Conservation (phyloP, 1,140 invertebrate genomes). For the Halesus radiatus region DNA sequence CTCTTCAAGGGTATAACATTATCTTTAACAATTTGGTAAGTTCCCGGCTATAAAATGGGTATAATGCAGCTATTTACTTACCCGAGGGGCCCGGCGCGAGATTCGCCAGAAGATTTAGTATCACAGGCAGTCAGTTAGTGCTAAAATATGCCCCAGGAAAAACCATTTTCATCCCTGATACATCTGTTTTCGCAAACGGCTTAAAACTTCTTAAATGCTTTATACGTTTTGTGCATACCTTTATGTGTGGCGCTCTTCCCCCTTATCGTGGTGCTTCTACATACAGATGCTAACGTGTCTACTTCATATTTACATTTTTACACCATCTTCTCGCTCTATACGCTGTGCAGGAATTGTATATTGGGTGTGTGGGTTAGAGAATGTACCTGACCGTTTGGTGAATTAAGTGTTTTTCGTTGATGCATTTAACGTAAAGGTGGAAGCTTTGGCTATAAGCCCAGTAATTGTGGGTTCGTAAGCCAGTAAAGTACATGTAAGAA, state of each 20-base stretch:
- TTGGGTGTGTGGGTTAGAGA: too few relatives aligned
- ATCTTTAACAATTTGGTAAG: slow-evolving; percentile 40
- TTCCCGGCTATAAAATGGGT: slow-evolving; percentile 54
- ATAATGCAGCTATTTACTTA: slow-evolving; percentile 57
- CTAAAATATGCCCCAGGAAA: slow-evolving; percentile 57
- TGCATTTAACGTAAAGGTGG: too few relatives aligned
- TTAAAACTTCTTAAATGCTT: slow-evolving; percentile 58
- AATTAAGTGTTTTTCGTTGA: too few relatives aligned
- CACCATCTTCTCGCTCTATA: too few relatives aligned
- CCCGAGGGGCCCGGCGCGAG: slow-evolving; percentile 43
- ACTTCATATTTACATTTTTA: too few relatives aligned
- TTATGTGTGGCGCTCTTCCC: slow-evolving; percentile 33
- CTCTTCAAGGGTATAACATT: slow-evolving; percentile 32
- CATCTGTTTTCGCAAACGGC: slow-evolving; percentile 58
- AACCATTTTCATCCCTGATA: slow-evolving; percentile 57
- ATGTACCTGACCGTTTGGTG: too few relatives aligned
- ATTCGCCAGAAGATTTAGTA: slow-evolving; percentile 53
- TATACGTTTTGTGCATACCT: slow-evolving; percentile 52
- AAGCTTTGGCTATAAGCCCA: too few relatives aligned
- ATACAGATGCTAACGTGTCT: too few relatives aligned
- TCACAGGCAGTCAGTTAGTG: slow-evolving; percentile 55
- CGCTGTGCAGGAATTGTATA: too few relatives aligned
- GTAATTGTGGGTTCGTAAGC: too few relatives aligned
- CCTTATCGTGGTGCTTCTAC: background rate
- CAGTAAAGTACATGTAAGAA: too few relatives aligned